These are phyloP conservation scores for Priocnemis perturbator DNA, from an alignment of 2,888 invertebrate species.

Conservation along the genomic window DNA sequence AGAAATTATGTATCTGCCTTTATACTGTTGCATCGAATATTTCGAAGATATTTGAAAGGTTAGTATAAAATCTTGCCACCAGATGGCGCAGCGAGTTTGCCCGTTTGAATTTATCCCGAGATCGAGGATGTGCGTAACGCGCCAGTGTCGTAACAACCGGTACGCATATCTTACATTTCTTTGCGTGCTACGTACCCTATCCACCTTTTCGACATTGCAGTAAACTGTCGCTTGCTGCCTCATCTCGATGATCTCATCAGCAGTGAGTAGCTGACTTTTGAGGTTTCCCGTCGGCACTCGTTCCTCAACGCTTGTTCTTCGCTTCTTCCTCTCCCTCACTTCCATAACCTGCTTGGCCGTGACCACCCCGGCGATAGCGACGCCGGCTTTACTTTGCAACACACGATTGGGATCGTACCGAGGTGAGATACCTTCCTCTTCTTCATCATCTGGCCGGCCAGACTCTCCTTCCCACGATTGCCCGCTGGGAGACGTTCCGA, in stretches of 20 bases:
- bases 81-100: too few species aligned
- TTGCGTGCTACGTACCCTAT: conserved; percentile 33
- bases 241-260: conserved; percentile 53
- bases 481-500: conserved; percentile 75
- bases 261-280: conserved; percentile 27
- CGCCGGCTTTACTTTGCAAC: conserved; percentile 75
- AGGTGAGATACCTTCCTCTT: conserved; percentile 61
- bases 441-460: conserved; percentile 54
- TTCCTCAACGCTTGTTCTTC: conserved; percentile 11
- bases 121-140: too few species aligned
- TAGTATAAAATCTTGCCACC: too few species aligned
- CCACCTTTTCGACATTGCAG: conserved; percentile 57
- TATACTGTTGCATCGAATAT: too few species aligned
- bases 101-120: too few species aligned
- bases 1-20: too few species aligned
- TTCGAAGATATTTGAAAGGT: too few species aligned
- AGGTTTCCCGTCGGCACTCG: conserved; percentile 2
- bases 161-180: neutral
- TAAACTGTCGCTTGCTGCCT: conserved; percentile 59
- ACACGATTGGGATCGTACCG: conserved; percentile 74
- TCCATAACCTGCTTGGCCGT: conserved; percentile 75
- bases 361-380: conserved; percentile 75
- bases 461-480: conserved; percentile 75
- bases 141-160: too few species aligned
- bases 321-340: conserved; percentile 63